A percentile compares a stretch with the other conserved stretches of the same genome.
phyloP scores from a whole-genome alignment of 2,888 invertebrate genomes.

The Heliconius charithonia region DNA sequence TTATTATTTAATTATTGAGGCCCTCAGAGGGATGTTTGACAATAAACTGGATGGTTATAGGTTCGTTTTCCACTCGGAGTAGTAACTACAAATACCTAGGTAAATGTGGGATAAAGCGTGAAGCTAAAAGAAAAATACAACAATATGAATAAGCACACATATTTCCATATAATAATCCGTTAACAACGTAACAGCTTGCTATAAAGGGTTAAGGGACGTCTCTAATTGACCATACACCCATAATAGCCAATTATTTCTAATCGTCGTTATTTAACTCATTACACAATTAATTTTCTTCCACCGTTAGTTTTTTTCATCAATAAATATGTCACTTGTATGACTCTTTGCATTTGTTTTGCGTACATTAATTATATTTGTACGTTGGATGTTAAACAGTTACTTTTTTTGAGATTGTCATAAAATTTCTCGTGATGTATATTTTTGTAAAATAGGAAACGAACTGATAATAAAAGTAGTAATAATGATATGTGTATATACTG shows the following conservation, averaged over 20 bases:
- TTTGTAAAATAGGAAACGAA: not conserved
- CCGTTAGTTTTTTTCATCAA: conserved; percentile 14
- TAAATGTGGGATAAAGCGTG: no score
- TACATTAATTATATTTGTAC: not conserved
- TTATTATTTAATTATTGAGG: no score
- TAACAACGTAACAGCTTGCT: conserved; percentile 24
- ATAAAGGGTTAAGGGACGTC: conserved; percentile 55
- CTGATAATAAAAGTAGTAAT: not conserved
- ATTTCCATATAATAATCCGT: conserved; percentile 20
- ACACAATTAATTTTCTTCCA: conserved; percentile 36
- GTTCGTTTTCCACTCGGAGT: no score
- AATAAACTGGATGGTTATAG: no score
- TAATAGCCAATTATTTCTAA: conserved; percentile 71
- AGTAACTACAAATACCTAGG: no score
- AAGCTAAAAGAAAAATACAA: no score
- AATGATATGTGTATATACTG: no score
- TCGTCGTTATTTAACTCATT: conserved; percentile 55
- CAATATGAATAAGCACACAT: not conserved
- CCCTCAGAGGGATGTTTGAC: no score
- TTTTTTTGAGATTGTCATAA: not conserved
- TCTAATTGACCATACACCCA: conserved; percentile 75
- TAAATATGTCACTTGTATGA: conserved; percentile 16
- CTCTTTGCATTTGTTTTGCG: conserved; percentile 7
- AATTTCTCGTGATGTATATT: not conserved
- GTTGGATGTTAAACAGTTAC: not conserved